Conservation (phyloP, 2,888 invertebrate genomes). For the Steinernema scapterisci region DNA sequence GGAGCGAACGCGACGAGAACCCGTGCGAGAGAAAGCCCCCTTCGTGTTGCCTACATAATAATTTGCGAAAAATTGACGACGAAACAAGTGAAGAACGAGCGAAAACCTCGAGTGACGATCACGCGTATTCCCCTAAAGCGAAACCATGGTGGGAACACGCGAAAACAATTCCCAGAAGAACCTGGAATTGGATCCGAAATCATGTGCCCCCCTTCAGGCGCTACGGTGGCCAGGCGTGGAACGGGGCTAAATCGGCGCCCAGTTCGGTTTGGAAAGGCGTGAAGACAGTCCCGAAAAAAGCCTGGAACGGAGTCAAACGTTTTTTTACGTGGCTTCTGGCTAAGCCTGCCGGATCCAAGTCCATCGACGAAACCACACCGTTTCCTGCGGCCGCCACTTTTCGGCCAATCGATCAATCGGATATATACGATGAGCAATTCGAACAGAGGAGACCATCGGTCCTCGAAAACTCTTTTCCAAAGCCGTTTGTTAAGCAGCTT, state of each 20-base stretch:
- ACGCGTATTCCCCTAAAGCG: neutral
- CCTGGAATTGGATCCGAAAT: neutral
- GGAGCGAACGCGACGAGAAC: conserved; percentile 10
- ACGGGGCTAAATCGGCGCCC: neutral
- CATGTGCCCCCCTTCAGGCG: neutral
- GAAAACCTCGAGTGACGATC: neutral
- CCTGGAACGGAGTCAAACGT: conserved; percentile 4
- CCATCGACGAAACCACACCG: conserved; percentile 24
- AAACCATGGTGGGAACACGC: conserved; percentile 4
- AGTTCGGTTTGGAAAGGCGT: neutral
- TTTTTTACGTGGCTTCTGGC: conserved; percentile 9
- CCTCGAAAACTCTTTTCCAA: neutral
- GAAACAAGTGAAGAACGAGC: conserved; percentile 1
- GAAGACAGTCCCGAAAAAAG: neutral
- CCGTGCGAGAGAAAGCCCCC: conserved; percentile 19
- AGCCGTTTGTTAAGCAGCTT: conserved; percentile 28
- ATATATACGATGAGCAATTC: conserved; percentile 13
- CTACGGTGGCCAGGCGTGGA: no score
- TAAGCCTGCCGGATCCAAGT: conserved; percentile 6
- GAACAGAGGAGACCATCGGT: neutral
- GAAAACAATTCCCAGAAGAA: neutral
- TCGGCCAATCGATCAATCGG: conserved; percentile 18
- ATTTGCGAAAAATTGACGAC: neutral
- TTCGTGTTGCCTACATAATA: conserved; percentile 10
- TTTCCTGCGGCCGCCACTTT: conserved; percentile 4